These are phyloP conservation scores for Drosophila funebris DNA, from an alignment of 1,140 invertebrate genomes.

Conservation along the genomic window DNA sequence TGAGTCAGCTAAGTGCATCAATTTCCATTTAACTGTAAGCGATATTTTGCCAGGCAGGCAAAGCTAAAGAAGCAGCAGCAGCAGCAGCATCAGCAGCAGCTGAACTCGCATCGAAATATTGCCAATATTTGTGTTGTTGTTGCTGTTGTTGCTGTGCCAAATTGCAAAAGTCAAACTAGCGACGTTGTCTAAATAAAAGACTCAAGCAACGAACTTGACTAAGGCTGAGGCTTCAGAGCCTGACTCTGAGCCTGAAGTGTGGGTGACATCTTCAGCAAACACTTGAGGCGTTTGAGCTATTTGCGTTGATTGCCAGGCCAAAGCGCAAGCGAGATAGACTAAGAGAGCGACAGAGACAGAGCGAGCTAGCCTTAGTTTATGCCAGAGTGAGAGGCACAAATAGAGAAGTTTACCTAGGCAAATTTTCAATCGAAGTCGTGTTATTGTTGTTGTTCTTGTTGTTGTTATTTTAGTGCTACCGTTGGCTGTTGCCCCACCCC, in stretches of 20 bases:
- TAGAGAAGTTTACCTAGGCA: conserved; percentile 31
- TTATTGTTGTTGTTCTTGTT: conserved; percentile 77
- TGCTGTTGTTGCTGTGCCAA: conserved; percentile 70
- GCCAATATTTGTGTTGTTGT: conserved; percentile 53
- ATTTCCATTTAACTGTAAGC: conserved; percentile 83
- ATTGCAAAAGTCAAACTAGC: conserved; percentile 76
- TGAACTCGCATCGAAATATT: conserved; percentile 46
- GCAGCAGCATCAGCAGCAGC: conserved; percentile 19
- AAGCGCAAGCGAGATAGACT: conserved; percentile 4
- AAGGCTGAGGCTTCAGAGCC: conserved; percentile 42
- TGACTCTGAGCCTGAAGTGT: conserved; percentile 68
- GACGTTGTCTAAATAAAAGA: conserved; percentile 80
- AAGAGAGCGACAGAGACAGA: conserved; percentile 29
- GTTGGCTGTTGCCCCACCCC: conserved; percentile 47
- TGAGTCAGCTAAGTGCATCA: conserved; percentile 82
- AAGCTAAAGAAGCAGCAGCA: conserved; percentile 13
- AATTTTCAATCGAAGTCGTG: conserved; percentile 59
- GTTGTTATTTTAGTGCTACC: conserved; percentile 79
- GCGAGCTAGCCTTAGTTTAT: not conserved
- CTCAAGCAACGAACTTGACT: conserved; percentile 75
- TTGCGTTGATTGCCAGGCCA: conserved; percentile 78
- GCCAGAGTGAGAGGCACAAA: not conserved
- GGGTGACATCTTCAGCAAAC: conserved; percentile 81
- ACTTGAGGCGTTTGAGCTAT: conserved; percentile 81
- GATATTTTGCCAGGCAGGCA: conserved; percentile 70